phyloP scores from a whole-genome alignment of 2,888 invertebrate genomes.

The Lithosia quadra region DNA sequence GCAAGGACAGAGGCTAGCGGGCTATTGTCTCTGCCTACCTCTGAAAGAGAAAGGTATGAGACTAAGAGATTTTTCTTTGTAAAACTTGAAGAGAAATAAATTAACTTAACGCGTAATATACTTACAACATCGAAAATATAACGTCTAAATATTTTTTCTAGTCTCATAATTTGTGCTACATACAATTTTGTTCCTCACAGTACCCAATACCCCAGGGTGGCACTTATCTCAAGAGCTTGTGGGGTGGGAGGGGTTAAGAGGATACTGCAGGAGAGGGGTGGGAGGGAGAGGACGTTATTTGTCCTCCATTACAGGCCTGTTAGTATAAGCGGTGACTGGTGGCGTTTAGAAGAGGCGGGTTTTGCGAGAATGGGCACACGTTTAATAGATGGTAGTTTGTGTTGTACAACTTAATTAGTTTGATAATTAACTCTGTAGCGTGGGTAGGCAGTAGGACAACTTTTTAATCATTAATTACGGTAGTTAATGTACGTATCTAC shows the following conservation, averaged over 20 bases:
- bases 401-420: constrained; percentile 9
- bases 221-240: constrained; percentile 51
- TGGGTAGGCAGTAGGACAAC: too few relatives aligned
- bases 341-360: constrained; percentile 27
- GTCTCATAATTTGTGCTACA: neutral
- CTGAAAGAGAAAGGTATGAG: too few relatives aligned
- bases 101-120: too few relatives aligned
- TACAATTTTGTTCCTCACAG: constrained; percentile 25
- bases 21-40: too few relatives aligned
- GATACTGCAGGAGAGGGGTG: constrained; percentile 3
- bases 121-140: too few relatives aligned
- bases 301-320: constrained; percentile 53
- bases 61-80: too few relatives aligned
- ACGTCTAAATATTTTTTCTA: too few relatives aligned
- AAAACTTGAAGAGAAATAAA: too few relatives aligned
- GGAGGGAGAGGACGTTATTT: constrained; percentile 43
- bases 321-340: constrained; percentile 47
- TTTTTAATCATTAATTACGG: too few relatives aligned
- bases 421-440: neutral
- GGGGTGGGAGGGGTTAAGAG: constrained; percentile 24
- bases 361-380: neutral
- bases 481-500: too few relatives aligned
- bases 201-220: constrained; percentile 49
- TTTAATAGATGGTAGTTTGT: constrained; percentile 1
- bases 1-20: too few relatives aligned